Evolutionary conservation across 2,113 vertebrate species (phyloP).

Genomic region (Entelurus aequoreus): DNA sequence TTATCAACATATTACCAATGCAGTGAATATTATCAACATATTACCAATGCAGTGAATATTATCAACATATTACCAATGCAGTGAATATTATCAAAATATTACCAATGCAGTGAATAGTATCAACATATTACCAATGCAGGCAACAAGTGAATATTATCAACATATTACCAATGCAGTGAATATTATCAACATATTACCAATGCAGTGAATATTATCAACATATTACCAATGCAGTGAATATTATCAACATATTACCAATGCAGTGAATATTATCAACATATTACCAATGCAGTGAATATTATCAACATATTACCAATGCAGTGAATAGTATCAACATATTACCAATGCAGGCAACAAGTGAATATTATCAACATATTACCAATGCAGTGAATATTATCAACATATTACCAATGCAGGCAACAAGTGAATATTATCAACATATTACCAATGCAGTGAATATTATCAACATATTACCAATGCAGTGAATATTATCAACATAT

Average conservation of each 20-base stretch:
- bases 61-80: constrained; percentile 11
- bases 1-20: constrained; percentile 9
- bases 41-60: constrained; percentile 19
- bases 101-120: constrained; percentile 18
- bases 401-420: background rate
- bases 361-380: constrained; percentile 21
- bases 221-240: constrained; percentile 19
- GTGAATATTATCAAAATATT: constrained; percentile 22
- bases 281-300: constrained; percentile 19
- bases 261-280: constrained; percentile 24
- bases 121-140: constrained; percentile 3
- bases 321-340: constrained; percentile 21
- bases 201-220: constrained; percentile 22
- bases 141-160: constrained; percentile 23
- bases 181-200: constrained; percentile 15
- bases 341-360: constrained; percentile 9
- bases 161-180: constrained; percentile 16
- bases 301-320: constrained; percentile 11
- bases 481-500: constrained; percentile 11
- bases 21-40: constrained; percentile 24
- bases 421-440: constrained; percentile 27
- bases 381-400: constrained; percentile 19
- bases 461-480: no score
- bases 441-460: no score
- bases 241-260: constrained; percentile 9